Conservation (phyloP, 2,113 vertebrate genomes). For the Microcebus lehilahytsara region DNA sequence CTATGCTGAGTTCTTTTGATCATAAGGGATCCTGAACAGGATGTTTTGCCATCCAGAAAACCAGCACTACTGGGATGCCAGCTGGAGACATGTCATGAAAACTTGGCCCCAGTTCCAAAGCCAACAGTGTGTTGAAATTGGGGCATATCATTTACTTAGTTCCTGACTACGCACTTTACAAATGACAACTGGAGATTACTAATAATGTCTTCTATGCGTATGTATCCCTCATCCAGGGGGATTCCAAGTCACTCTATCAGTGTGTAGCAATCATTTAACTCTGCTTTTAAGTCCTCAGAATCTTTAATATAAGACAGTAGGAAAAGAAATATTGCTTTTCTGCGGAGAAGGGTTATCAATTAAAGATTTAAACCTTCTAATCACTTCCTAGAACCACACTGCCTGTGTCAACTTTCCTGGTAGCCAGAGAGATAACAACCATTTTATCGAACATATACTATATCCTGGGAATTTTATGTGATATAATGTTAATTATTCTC, state of each 20-base stretch:
- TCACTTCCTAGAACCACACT: not conserved
- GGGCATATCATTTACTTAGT: conserved; percentile 64
- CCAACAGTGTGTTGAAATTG: conserved; percentile 67
- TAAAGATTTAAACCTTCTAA: not conserved
- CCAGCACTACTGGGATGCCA: conserved; percentile 24
- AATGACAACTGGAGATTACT: conserved; percentile 53
- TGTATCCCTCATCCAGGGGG: not conserved
- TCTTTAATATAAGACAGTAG: not conserved
- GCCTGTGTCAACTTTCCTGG: not conserved
- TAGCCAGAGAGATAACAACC: not conserved
- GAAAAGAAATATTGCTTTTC: not conserved
- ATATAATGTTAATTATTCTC: not conserved
- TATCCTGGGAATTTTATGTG: not conserved
- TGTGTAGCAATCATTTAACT: not conserved
- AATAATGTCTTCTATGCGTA: not conserved
- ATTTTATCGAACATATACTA: not conserved
- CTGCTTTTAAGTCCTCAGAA: not conserved
- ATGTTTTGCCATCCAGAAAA: conserved; percentile 67
- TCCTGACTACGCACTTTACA: conserved; percentile 37
- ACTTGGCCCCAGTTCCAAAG: conserved; percentile 25
- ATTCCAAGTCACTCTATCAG: not conserved
- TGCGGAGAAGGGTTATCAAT: not conserved
- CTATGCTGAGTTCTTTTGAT: conserved; percentile 65
- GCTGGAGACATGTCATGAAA: conserved; percentile 58
- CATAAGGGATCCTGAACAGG: conserved; percentile 58